Base-by-base conservation (phyloP, 2,113 vertebrate genomes). In the Anseranas semipalmata region DNA sequence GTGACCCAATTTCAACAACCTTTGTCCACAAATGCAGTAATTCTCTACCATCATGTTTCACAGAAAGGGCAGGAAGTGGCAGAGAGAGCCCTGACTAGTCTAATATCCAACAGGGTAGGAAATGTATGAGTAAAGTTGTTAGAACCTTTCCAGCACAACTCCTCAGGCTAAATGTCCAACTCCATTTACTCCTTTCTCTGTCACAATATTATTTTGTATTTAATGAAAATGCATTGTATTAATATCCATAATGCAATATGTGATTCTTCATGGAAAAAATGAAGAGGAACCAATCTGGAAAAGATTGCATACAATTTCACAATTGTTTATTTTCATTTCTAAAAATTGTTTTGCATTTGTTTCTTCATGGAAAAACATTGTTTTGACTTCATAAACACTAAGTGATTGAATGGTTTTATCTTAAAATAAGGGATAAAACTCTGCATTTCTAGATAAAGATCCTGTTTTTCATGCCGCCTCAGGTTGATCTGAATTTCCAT, bases 331-430 rank as follows among this genome's bases (percentile, higher is more conserved):
- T 88, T 95, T 91, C 10, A 32, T 66, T 93, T 19, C 43, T 95
- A 88, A 68, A 71, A 88, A 63, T 16, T 90, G 6, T 84, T 96
- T 84, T 94, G 52, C 48, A 78, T 81, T 91, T 88, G 35, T 95
- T 93, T 53, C 55, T 82, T 72, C 90, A 86, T 66, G 75, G 78
- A 33, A 94, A 89, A 94, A 79, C 37, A 35, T 18, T 59, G 16
- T 88, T 94, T 95, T 90, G 63, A 56, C 74, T 94, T 39, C 32
- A 37, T 73, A 84, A 88, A 45, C 77, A 14, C 17, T 62, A 82
- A 85, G 27, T 78, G 73, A 93, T 66, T 92, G 46, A 76, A 88
- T 41, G 53, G 17, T 25, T 65, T 93, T 78, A 59, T 84, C 35
- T 93, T 84, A 91, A 19, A 63, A 15, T 41, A 76, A 72, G 35